Evolutionary conservation across 1,140 invertebrate genomes (phyloP), one percentile per base, ranked within the genome.

Genomic region (Bicyclus anynana): DNA sequence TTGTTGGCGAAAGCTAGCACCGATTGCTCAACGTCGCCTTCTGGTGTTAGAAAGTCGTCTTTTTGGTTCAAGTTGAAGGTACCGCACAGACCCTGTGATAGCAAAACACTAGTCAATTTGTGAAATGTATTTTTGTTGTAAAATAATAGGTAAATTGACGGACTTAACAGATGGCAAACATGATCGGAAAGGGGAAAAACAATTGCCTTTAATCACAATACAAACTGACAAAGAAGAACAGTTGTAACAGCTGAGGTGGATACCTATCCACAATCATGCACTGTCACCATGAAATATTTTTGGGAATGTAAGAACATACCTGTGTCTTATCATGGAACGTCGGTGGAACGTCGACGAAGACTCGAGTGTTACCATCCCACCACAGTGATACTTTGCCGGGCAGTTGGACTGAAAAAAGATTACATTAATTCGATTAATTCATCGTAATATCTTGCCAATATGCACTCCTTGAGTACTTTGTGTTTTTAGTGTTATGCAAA

Each of bases 31-130:
- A 95, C 79, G 72, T 97, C 95, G 13, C 94, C 94, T 73, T 97
- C 94, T 0, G 94, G 94, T 0, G 96, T 97, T 5, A 95, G 71
- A 79, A 97, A 97, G 78, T 98, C 97, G 74, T 97, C 95, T 67
- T 94, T 94, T 74, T 96, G 95, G 72, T 96, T 97, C 10, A 91
- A 87, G 55, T 95, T 96, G 74, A 96, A 97, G 0, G 95, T 97
- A 14, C 97, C 97, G 72, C 97, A 98, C 5, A 98, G 89, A 58
- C 96, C 97, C 89, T 93, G 54, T n/a, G n/a, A n/a, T n/a, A n/a
- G n/a, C n/a, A n/a, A n/a, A n/a, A n/a, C n/a, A n/a, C n/a, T n/a
- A n/a, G n/a, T n/a, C n/a, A n/a, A n/a, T n/a, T n/a, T n/a, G n/a
- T n/a, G n/a, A n/a, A n/a, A n/a, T n/a, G n/a, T n/a, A n/a, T n/a